Conservation (phyloP, 2,888 invertebrate species). For the Cephonodes hylas region DNA sequence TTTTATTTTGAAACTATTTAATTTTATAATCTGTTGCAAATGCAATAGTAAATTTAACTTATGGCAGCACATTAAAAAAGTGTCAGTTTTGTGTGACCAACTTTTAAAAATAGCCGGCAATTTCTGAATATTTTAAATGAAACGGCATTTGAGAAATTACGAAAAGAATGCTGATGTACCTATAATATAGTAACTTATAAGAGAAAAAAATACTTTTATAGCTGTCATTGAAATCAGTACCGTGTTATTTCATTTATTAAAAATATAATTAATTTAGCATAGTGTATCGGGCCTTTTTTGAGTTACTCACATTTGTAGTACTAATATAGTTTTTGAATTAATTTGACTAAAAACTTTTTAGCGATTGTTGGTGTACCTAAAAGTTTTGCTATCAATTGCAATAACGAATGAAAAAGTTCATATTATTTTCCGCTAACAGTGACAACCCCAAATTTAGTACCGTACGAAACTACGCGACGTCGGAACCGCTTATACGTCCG, state of each 20-base stretch:
- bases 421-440: conserved; percentile 25
- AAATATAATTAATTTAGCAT: no score
- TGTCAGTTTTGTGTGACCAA: conserved; percentile 1
- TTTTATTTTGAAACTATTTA: neutral
- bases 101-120: neutral
- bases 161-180: no score
- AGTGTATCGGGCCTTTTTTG: no score
- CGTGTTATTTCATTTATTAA: no score
- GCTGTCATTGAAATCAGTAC: no score
- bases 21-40: neutral
- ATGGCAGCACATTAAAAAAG: neutral
- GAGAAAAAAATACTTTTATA: no score
- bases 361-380: no score
- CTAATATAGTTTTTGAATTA: no score
- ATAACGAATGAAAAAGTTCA: neutral
- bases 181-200: no score
- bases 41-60: neutral
- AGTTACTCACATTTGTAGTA: no score
- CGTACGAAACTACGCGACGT: conserved; percentile 78
- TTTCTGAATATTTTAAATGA: neutral
- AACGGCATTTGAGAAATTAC: no score
- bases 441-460: conserved; percentile 69
- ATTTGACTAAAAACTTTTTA: no score
- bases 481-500: conserved; percentile 66
- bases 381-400: neutral